Percentiles rank a stretch among this genome's conserved stretches.
phyloP scores from a whole-genome alignment of 1,140 invertebrate species.

The Bemisia tabaci region DNA sequence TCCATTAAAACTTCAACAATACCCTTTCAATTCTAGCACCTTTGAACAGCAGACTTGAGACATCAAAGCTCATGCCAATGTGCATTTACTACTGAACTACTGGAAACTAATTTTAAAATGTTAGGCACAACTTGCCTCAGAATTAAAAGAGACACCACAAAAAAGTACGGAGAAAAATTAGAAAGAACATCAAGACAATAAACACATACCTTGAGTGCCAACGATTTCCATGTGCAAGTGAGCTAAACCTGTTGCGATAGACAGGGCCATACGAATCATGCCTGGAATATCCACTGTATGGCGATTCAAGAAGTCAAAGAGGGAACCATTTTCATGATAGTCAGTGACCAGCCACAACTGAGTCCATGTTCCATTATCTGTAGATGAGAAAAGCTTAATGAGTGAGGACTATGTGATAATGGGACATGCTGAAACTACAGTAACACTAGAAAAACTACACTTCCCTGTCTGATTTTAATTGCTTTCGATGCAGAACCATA shows the following conservation, averaged over 20 bases:
- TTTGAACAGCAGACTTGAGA: too few relatives aligned
- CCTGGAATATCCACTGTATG: constrained; percentile 61
- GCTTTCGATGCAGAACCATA: too few relatives aligned
- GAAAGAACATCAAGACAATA: not conserved
- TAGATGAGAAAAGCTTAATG: constrained; percentile 3
- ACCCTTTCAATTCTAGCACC: too few relatives aligned
- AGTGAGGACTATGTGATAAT: constrained; percentile 4
- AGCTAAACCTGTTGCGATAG: constrained; percentile 74
- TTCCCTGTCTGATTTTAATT: too few relatives aligned
- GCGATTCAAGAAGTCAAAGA: constrained; percentile 81
- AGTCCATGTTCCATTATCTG: constrained; percentile 45
- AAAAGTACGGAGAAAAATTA: too few relatives aligned
- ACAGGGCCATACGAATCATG: constrained; percentile 68
- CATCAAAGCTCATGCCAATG: too few relatives aligned
- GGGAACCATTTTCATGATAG: constrained; percentile 82
- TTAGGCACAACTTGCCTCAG: too few relatives aligned
- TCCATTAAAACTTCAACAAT: too few relatives aligned
- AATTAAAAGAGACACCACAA: too few relatives aligned
- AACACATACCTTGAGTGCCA: constrained; percentile 53
- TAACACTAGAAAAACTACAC: too few relatives aligned
- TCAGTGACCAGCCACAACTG: constrained; percentile 85
- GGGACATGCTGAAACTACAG: constrained; percentile 1
- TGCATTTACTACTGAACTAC: too few relatives aligned
- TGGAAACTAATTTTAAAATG: too few relatives aligned
- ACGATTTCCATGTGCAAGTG: constrained; percentile 91